Evolutionary conservation across 2,888 invertebrate genomes (phyloP), one percentile per base, ranked within the genome.

Genomic region (Eueremaeus valkanovi): DNA sequence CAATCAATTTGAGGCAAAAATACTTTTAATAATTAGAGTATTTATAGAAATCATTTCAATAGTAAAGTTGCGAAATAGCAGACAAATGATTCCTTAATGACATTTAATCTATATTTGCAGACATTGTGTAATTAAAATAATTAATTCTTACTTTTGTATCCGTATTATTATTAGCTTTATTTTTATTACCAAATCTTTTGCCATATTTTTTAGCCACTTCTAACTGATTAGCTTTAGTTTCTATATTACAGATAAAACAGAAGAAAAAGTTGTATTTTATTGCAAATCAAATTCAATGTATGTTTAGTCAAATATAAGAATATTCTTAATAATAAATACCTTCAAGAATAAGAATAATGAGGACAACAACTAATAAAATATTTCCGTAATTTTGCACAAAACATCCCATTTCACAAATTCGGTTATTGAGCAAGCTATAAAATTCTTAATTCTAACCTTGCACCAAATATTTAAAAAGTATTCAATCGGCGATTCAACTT

Each of bases 101-200:
- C n/a, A n/a, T n/a, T n/a, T n/a, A n/a, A n/a, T n/a, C n/a, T n/a
- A n/a, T n/a, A n/a, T n/a, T n/a, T n/a, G n/a, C n/a, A n/a, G n/a
- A n/a, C n/a, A n/a, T n/a, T n/a, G n/a, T n/a, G n/a, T n/a, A n/a
- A n/a, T 36, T 49, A 49, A 58, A 40, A 40, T 5, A 40, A 21
- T n/a, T 51, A 8, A 55, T 55, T 40, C 45, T 66, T 70, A 45
- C 70, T 45, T 70, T 70, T 27, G 70, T 6, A 21, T 70, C 70
- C 16, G 70, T 45, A 24, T 24, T 70, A 63, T 31, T 33, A 24
- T 70, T 70, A 11, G 27, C 16, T 45, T 27, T 24, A 42, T 45
- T 70, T 70, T 70, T 70, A 27, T 70, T 70, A 3, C 70, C 70
- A 45, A 70, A 70, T 45, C 70, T 40, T 70, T 70, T 70, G 70